Conservation (phyloP, 2,888 invertebrate genomes). For the Artemia sinica region DNA sequence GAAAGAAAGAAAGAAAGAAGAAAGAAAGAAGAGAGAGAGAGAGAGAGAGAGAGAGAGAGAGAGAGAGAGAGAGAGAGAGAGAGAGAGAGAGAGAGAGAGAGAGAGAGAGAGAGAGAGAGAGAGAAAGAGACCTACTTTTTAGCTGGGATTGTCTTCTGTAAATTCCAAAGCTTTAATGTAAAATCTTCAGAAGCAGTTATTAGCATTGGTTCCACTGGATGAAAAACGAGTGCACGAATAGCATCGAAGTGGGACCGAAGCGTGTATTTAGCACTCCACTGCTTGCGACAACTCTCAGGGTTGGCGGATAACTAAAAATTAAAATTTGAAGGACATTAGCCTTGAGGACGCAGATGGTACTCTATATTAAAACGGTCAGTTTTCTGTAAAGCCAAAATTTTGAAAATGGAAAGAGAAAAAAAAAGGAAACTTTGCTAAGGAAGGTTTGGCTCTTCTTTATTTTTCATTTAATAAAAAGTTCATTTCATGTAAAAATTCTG, state of each 20-base stretch:
- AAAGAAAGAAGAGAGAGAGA: constrained; percentile 13
- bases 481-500: no score
- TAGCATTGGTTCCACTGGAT: constrained; percentile 84
- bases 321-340: neutral
- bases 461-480: no score
- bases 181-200: constrained; percentile 98
- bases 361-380: no score
- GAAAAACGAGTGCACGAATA: constrained; percentile 76
- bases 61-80: constrained; percentile 14
- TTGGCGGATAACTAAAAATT: constrained; percentile 44
- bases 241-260: constrained; percentile 85
- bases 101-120: neutral
- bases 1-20: no score
- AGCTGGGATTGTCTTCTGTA: constrained; percentile 91
- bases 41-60: constrained; percentile 14
- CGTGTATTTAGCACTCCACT: constrained; percentile 93
- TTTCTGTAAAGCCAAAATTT: neutral
- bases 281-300: constrained; percentile 78
- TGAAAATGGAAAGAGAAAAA: constrained; percentile 19
- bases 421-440: neutral
- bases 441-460: no score
- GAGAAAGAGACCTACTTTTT: constrained; percentile 48
- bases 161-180: constrained; percentile 95
- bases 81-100: no score
- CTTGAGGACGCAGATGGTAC: no score